Evolutionary conservation across 2,888 invertebrate species (phyloP), one percentile per base, ranked within the genome.

Genomic region (Heteromurus nitidus): DNA sequence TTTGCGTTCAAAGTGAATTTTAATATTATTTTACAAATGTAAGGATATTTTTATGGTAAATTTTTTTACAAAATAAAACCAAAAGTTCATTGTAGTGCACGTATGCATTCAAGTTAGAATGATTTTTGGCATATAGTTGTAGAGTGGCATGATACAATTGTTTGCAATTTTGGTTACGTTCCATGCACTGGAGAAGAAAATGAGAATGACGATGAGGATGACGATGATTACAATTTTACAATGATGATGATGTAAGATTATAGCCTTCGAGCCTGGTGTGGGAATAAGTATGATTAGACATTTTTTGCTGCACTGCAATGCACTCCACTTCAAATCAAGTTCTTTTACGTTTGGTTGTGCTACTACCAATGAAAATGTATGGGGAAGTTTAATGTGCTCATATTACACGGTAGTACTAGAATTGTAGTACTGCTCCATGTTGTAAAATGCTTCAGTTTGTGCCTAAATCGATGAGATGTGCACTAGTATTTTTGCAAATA

Each of bases 171-270:
- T 31, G 22, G 13, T 31, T 67, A 20, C 30, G 58, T 76, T 76
- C 76, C 76, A 68, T 76, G 68, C 47, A 60, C 76, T 76, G 76
- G 76, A 76, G 68, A 76, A 68, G 68, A 76, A 76, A 76, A 76
- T 76, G 60, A 76, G 67, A 64, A 62, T 62, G 69, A 69, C 69
- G 64, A 77, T 69, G 69, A 69, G 69, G 60, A 64, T 77, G 69
- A 62, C 50, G 69, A 69, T 77, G 64, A 77, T 69, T 77, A 69
- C 77, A 68, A 64, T 77, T n/a, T 62, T 60, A 20, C 28, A 50
- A 67, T 5, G 69, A 62, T 68, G 76, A 76, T 77, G 77, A 77
- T 77, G 77, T 64, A 69, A 77, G 77, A 77, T 77, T 77, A 77
- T 68, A 77, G 69, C 47, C 22, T 69, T 44, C 44, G 68, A 47